phyloP scores from a whole-genome alignment of 1,140 invertebrate species.

The Papilio aristodemus region DNA sequence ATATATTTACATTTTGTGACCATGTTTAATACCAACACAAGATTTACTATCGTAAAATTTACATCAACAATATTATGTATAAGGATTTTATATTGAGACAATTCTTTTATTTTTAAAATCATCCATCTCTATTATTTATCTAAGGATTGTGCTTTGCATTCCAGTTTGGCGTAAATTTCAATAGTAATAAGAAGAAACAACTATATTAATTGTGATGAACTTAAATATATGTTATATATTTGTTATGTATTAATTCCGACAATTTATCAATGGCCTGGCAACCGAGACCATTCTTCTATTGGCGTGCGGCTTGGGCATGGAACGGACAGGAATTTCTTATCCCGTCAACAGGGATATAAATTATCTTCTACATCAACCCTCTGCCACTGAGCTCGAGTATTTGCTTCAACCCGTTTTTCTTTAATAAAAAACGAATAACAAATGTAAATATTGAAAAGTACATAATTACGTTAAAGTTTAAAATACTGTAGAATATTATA shows the following conservation, averaged over 20 bases:
- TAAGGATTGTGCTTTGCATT: no score
- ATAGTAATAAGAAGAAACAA: neutral
- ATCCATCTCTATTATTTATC: no score
- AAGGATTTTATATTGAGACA: no score
- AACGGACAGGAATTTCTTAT: conserved; percentile 47
- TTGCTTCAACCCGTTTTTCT: conserved; percentile 47
- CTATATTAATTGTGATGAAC: neutral
- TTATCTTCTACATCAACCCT: conserved; percentile 49
- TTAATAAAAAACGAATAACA: conserved; percentile 36
- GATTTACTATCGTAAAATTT: neutral
- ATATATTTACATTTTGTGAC: conserved; percentile 6
- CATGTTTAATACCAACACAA: neutral
- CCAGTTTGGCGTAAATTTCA: no score
- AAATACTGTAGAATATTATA: no score
- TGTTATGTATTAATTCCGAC: neutral
- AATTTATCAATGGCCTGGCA: conserved; percentile 22
- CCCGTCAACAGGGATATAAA: conserved; percentile 56
- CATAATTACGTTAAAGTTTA: no score
- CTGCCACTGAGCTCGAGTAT: conserved; percentile 48
- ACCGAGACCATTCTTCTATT: neutral
- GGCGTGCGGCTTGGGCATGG: conserved; percentile 26
- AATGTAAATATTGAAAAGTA: neutral
- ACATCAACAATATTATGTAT: neutral
- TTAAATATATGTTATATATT: conserved; percentile 17
- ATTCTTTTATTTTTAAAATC: no score